phyloP scores from a whole-genome alignment of 1,140 invertebrate species.

The Drosophila parabipectinata region DNA sequence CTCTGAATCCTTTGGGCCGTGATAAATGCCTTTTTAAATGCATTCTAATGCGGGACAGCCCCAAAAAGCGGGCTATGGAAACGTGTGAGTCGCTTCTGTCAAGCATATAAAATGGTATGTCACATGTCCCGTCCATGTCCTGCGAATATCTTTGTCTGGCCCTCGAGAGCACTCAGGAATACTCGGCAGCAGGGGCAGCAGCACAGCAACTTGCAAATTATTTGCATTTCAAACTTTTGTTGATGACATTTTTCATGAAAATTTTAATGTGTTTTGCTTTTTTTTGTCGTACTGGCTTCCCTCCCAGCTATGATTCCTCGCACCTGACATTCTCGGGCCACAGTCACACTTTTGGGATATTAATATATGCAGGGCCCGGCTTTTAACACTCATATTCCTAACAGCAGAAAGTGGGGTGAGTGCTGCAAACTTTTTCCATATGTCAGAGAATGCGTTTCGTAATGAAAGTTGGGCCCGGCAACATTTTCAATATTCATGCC shows the following conservation, averaged over 20 bases:
- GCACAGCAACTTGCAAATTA: slow-evolving; percentile 61
- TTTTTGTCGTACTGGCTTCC: slow-evolving; percentile 10
- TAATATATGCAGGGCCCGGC: slow-evolving; percentile 80
- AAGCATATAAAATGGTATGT: slow-evolving; percentile 61
- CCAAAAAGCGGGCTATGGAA: slow-evolving; percentile 48
- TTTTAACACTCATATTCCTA: slow-evolving; percentile 68
- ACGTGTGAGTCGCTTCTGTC: slow-evolving; percentile 15
- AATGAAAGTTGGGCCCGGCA: slow-evolving; percentile 63
- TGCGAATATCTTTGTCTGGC: slow-evolving; percentile 56
- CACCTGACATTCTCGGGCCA: slow-evolving; percentile 30
- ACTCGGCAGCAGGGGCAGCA: slow-evolving; percentile 27
- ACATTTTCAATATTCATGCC: slow-evolving; percentile 80
- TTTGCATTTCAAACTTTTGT: slow-evolving; percentile 82
- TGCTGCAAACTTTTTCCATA: slow-evolving; percentile 71
- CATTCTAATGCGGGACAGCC: slow-evolving; percentile 68
- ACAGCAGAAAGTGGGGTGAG: slow-evolving; percentile 11
- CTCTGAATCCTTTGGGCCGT: slow-evolving; percentile 43
- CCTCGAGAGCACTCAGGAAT: slow-evolving; percentile 61
- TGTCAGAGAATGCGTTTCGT: slow-evolving; percentile 62
- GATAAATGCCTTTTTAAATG: slow-evolving; percentile 80
- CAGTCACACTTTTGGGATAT: slow-evolving; percentile 75
- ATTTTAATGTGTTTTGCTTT: slow-evolving; percentile 76
- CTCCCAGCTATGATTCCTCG: slow-evolving; percentile 9
- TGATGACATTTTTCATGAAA: slow-evolving; percentile 83
- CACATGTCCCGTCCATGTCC: slow-evolving; percentile 48